Conservation (phyloP, 2,113 vertebrate genomes). For the Conger conger region DNA sequence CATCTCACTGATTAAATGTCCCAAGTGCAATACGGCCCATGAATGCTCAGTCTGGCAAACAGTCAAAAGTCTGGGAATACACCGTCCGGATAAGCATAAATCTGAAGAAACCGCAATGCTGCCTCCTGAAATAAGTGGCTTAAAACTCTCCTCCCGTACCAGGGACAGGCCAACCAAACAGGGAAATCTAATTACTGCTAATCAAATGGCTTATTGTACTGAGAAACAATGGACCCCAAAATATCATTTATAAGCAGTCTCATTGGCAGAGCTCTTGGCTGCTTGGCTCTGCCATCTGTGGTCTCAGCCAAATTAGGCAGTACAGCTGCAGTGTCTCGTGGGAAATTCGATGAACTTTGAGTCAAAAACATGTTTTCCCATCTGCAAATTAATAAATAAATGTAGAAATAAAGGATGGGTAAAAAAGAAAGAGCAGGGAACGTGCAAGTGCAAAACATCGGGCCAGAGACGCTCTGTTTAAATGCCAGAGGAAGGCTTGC, state of each 20-base stretch:
- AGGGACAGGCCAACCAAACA: constrained; percentile 16
- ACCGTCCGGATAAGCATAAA: not conserved
- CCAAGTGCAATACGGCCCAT: not conserved
- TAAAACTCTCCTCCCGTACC: not conserved
- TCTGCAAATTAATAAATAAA: constrained; percentile 41
- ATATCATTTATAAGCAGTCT: constrained; percentile 28
- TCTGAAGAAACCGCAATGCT: not conserved
- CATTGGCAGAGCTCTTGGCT: constrained; percentile 22
- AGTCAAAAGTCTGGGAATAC: constrained; percentile 4
- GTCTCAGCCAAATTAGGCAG: constrained; percentile 44
- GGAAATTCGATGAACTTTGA: constrained; percentile 33
- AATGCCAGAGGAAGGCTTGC: not conserved
- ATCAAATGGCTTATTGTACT: constrained; percentile 28
- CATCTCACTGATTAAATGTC: not conserved
- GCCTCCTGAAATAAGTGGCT: not conserved
- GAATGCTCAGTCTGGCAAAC: not conserved
- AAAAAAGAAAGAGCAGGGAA: constrained; percentile 27
- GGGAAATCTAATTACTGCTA: constrained; percentile 26
- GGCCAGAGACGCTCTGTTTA: not conserved
- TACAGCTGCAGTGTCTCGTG: constrained; percentile 34
- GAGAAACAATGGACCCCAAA: constrained; percentile 29
- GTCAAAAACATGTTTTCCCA: constrained; percentile 33
- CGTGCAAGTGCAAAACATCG: not conserved
- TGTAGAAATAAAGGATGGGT: constrained; percentile 37
- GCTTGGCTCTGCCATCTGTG: constrained; percentile 42